phyloP scores from a whole-genome alignment of 2,888 invertebrate genomes.

The Melanargia galathea region DNA sequence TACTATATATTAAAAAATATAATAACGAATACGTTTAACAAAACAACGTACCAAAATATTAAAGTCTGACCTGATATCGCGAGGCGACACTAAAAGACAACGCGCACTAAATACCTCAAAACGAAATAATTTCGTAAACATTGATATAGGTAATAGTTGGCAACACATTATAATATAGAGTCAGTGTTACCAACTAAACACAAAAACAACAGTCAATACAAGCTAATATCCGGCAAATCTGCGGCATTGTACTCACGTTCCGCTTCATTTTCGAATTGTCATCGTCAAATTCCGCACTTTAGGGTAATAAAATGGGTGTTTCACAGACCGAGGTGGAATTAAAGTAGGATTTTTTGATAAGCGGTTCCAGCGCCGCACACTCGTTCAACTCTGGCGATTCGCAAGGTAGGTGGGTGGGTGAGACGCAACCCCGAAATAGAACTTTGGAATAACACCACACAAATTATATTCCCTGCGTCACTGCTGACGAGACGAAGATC shows the following conservation, averaged over 20 bases:
- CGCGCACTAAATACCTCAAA: conserved; percentile 11
- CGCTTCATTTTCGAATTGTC: conserved; percentile 69
- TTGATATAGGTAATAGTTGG: conserved; percentile 48
- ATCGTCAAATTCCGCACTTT: conserved; percentile 38
- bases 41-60: neutral
- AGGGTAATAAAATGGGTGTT: conserved; percentile 17
- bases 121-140: conserved; percentile 23
- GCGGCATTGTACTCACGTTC: conserved; percentile 67
- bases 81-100: conserved; percentile 21
- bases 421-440: conserved; percentile 75
- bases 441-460: conserved; percentile 78
- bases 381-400: conserved; percentile 62
- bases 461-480: conserved; percentile 79
- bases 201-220: conserved; percentile 23
- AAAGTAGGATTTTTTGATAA: conserved; percentile 49
- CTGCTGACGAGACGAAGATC: conserved; percentile 71
- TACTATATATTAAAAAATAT: neutral
- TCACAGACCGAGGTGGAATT: conserved; percentile 37
- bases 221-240: neutral
- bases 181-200: conserved; percentile 33
- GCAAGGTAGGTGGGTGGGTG: conserved; percentile 58
- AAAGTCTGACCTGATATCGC: conserved; percentile 14
- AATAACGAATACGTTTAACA: neutral
- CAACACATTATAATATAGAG: conserved; percentile 49
- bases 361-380: conserved; percentile 61